A percentile compares a stretch with the other conserved stretches of the same genome.
Evolutionary conservation across 2,888 invertebrate species (phyloP).

Genomic region (Autographa gamma): DNA sequence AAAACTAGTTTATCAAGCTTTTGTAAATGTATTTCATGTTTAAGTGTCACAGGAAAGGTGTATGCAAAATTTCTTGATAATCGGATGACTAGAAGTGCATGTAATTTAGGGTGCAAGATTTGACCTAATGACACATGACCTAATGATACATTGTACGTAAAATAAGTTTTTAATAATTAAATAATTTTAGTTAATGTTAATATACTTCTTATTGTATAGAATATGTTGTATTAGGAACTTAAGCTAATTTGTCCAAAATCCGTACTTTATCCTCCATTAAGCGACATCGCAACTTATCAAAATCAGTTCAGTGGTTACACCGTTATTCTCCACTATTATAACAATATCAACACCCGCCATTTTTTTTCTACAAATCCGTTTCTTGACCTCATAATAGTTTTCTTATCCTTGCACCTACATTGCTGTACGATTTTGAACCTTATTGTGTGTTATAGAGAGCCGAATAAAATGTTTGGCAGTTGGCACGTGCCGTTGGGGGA

Average conservation of each 20-base stretch:
- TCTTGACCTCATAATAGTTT: constrained; percentile 53
- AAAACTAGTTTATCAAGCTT: too few species aligned
- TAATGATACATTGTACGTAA: too few species aligned
- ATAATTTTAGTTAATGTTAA: too few species aligned
- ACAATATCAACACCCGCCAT: constrained; percentile 23
- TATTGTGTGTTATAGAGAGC: constrained; percentile 11
- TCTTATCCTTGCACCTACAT: constrained; percentile 31
- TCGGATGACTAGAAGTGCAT: too few species aligned
- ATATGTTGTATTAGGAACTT: too few species aligned
- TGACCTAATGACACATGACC: too few species aligned
- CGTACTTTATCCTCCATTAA: neutral
- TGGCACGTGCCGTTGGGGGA: constrained; percentile 57
- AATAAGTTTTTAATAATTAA: too few species aligned
- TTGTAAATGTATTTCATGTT: too few species aligned
- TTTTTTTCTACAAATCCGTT: constrained; percentile 45
- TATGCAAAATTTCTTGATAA: too few species aligned
- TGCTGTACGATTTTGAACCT: constrained; percentile 11
- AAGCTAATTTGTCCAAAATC: neutral
- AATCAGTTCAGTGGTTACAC: neutral
- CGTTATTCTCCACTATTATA: neutral
- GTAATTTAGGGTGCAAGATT: too few species aligned
- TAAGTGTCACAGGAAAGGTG: too few species aligned
- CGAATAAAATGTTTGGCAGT: constrained; percentile 27
- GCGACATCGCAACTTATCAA: neutral
- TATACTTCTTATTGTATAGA: too few species aligned